Base-by-base conservation (phyloP, 1,140 invertebrate genomes). In the Drosophila ambigua region DNA sequence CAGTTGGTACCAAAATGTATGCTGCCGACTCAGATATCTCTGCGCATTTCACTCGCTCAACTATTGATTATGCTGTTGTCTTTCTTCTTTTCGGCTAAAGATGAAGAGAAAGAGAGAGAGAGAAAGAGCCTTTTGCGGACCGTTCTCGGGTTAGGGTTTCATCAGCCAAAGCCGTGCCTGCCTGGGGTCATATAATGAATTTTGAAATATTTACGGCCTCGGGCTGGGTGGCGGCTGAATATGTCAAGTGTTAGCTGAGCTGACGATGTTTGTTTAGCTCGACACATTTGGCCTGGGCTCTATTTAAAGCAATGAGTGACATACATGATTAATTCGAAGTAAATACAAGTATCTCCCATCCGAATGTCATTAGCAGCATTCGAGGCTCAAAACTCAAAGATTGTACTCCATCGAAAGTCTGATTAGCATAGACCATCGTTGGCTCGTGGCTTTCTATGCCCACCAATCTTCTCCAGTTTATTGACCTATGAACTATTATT, bases 1-100 rank as follows among this genome's bases (percentile, higher is more conserved):
- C 77, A 83, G 62, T 67, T 83, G 74, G 59, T 54, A 62, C 65
- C 63, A 57, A 60, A 75, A 82, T 81, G 71, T 83, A 73, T 82
- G 72, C 68, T 80, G 50, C 67, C 68, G 60, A 63, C 58, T 60
- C 59, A 57, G 75, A 65, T 46, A 72, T 72, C 55, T 58, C 61
- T 45, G 58, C 58, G 77, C 50, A 68, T 73, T 78, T 69, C 75
- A 51, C 57, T 73, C 35, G 20, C 26, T 74, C 72, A 69, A 55
- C 61, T 65, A 73, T 83, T 83, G 75, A 80, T 85, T 84, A 85
- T 85, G 64, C 61, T 72, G 71, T 49, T 49, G 48, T 49, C 55
- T 66, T 45, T 65, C 8, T 35, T 52, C 51, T 5, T 26, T 35
- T 55, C 45, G n/a, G 44, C 9, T 4, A n/a, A n/a, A n/a, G n/a